A percentile compares a stretch with the other conserved stretches of the same genome.
phyloP scores from a whole-genome alignment of 1,140 invertebrate species.

The Mercenaria mercenaria region DNA sequence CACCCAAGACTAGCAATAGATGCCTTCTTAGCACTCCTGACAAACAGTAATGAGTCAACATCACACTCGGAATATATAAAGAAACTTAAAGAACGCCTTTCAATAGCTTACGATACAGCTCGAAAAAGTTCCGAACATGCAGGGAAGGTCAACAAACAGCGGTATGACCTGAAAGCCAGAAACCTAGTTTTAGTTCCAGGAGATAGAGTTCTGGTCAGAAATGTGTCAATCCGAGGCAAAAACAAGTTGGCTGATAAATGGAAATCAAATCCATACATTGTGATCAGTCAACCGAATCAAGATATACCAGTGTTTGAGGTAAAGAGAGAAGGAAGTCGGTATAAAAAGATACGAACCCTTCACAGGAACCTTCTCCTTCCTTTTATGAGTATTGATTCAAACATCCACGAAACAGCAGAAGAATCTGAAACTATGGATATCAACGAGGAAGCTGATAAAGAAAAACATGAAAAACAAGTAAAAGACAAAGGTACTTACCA shows the following conservation, averaged over 20 bases:
- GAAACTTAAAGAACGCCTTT: background rate
- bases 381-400: background rate
- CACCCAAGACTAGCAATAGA: constrained; percentile 3
- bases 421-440: too few relatives aligned
- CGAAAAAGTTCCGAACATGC: background rate
- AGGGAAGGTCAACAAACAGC: background rate
- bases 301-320: constrained; percentile 23
- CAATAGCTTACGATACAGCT: background rate
- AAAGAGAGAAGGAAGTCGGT: background rate
- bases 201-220: background rate
- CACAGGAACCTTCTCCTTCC: constrained; percentile 31
- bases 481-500: too few relatives aligned
- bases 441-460: too few relatives aligned
- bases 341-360: background rate
- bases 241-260: constrained; percentile 9
- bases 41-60: background rate
- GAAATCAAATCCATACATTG: background rate
- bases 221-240: background rate
- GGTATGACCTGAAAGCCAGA: constrained; percentile 18
- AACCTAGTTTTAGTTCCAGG: background rate
- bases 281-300: background rate
- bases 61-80: background rate
- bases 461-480: too few relatives aligned
- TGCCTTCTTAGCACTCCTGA: background rate
- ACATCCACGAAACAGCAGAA: too few relatives aligned